A percentile compares a stretch with the other conserved stretches of the same genome.
phyloP scores from a whole-genome alignment of 2,113 vertebrate genomes.

The Planiliza haematocheilus region DNA sequence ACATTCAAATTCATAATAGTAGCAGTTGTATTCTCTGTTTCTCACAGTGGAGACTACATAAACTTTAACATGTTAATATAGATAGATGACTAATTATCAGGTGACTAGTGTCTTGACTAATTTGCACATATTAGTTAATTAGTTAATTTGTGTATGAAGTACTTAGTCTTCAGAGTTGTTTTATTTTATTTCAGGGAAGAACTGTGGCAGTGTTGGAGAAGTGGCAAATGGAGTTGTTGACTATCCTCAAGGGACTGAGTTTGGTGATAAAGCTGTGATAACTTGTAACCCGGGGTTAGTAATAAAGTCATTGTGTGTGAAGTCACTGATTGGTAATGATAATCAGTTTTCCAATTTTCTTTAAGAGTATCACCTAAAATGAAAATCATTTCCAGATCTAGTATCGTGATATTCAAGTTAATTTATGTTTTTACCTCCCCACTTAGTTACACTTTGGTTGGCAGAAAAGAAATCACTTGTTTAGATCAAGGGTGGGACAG shows the following conservation, averaged over 20 bases:
- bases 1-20: not conserved
- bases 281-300: slow-evolving; percentile 19
- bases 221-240: accelerated
- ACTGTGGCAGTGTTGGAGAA: slow-evolving; percentile 7
- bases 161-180: not conserved
- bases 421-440: no score
- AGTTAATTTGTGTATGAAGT: accelerated
- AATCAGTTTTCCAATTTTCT: no score
- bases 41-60: no score
- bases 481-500: not conserved
- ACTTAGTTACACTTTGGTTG: not conserved
- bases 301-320: not conserved
- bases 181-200: slow-evolving; percentile 20
- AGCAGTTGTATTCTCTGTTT: not conserved
- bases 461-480: accelerated
- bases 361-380: no score
- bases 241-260: not conserved
- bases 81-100: not conserved
- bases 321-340: no score
- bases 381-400: no score
- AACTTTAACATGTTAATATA: not conserved
- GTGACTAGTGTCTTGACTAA: not conserved
- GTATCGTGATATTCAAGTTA: no score
- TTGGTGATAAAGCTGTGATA: not conserved
- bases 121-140: not conserved